Conservation (phyloP, 2,113 vertebrate species). For the Eretmochelys imbricata region DNA sequence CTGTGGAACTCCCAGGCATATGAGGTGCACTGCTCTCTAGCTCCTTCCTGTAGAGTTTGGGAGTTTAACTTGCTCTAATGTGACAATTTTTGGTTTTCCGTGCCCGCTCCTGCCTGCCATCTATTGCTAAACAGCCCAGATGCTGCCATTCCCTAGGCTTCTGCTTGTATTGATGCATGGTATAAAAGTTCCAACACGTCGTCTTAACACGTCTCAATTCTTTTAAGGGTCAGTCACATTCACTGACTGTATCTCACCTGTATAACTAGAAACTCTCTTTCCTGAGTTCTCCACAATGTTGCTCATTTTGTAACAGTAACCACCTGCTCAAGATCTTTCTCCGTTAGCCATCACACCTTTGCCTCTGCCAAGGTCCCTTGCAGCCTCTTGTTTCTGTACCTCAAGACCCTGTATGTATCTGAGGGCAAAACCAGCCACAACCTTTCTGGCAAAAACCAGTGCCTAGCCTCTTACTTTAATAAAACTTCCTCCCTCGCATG, state of each 20-base stretch:
- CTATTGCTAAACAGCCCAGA: not conserved
- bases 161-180: not conserved
- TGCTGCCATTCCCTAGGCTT: not conserved
- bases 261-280: not conserved
- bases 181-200: not conserved
- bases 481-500: not conserved
- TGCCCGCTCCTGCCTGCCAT: not conserved
- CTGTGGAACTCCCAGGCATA: not conserved
- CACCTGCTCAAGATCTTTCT: not conserved
- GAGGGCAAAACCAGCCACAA: not conserved
- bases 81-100: not conserved
- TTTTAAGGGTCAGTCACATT: not conserved
- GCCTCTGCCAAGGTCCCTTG: not conserved
- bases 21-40: fast-evolving
- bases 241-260: not conserved
- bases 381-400: not conserved
- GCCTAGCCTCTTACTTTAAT: not conserved
- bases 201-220: not conserved
- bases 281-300: not conserved
- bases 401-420: not conserved
- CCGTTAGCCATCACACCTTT: not conserved
- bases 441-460: not conserved
- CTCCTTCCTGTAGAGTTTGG: fast-evolving
- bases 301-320: not conserved
- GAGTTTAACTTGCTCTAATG: not conserved